phyloP scores from a whole-genome alignment of 1,140 invertebrate species.

The Bombus turneri region DNA sequence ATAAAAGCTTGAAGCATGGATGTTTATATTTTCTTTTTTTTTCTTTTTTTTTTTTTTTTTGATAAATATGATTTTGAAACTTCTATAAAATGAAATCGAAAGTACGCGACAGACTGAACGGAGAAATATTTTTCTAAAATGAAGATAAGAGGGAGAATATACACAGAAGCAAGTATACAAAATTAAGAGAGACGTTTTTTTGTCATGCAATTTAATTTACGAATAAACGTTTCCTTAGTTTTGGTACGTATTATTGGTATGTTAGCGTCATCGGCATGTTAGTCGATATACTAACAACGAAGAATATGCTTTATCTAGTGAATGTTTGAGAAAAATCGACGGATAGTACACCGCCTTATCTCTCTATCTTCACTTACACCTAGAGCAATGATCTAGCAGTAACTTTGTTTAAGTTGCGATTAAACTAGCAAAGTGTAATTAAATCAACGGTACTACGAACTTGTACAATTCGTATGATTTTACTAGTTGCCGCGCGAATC shows the following conservation, averaged over 20 bases:
- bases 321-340: background rate
- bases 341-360: background rate
- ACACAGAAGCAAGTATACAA: too few species aligned
- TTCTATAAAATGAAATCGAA: background rate
- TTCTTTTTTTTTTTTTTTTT: too few species aligned
- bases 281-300: background rate
- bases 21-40: too few species aligned
- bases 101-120: background rate
- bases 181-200: too few species aligned
- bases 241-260: too few species aligned
- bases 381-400: slow-evolving; percentile 7
- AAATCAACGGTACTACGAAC: too few species aligned
- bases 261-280: background rate
- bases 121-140: background rate
- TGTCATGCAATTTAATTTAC: too few species aligned
- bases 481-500: too few species aligned
- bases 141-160: too few species aligned
- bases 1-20: background rate
- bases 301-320: background rate
- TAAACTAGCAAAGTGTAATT: background rate
- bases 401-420: slow-evolving; percentile 19
- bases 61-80: background rate
- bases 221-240: too few species aligned
- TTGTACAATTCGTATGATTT: too few species aligned
- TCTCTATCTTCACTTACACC: background rate